phyloP scores from a whole-genome alignment of 2,888 invertebrate species.

The Epistrophe eligans region DNA sequence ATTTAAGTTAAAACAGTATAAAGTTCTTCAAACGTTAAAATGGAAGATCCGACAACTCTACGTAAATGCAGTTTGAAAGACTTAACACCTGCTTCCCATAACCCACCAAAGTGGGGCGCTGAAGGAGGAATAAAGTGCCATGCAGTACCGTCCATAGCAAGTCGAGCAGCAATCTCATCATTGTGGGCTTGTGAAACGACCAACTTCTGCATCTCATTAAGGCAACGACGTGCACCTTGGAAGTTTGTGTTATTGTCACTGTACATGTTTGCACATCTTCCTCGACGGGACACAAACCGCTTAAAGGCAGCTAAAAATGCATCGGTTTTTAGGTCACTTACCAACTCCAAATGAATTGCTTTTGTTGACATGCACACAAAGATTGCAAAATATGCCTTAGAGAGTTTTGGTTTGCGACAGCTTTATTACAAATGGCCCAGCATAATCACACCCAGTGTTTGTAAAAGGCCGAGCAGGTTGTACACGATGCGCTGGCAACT shows the following conservation, averaged over 20 bases:
- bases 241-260: conserved; percentile 3
- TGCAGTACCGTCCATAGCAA: background rate
- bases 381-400: no score
- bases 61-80: background rate
- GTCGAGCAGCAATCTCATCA: background rate
- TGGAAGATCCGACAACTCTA: no score
- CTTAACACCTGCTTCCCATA: background rate
- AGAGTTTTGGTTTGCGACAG: no score
- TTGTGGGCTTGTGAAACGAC: background rate
- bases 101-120: background rate
- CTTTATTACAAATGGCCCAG: no score
- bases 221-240: no score
- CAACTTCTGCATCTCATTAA: no score
- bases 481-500: no score
- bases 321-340: conserved; percentile 32
- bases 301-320: conserved; percentile 22
- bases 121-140: background rate
- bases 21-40: no score
- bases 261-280: background rate
- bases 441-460: no score
- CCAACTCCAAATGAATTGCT: conserved; percentile 26
- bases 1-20: no score
- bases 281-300: background rate
- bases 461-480: no score
- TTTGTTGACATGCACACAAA: conserved; percentile 18